A percentile compares a stretch with the other conserved stretches of the same genome.
Conservation (phyloP, 2,888 invertebrate genomes). For the Dynastes hyllus region DNA sequence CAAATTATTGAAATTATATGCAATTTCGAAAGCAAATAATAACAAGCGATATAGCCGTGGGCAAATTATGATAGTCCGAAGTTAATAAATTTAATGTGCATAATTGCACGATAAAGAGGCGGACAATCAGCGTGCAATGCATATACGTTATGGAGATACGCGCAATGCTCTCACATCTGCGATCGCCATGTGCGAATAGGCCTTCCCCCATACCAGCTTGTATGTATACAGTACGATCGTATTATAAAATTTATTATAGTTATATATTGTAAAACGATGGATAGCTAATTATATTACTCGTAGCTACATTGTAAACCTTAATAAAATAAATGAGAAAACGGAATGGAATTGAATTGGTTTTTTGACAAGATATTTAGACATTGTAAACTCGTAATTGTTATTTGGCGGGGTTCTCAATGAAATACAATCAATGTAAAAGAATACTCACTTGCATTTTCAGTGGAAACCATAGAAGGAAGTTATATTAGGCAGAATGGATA, state of each 20-base stretch:
- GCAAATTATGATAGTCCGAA: slow-evolving; percentile 47
- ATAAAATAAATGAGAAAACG: background rate
- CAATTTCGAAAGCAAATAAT: slow-evolving; percentile 47
- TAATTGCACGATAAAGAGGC: slow-evolving; percentile 53
- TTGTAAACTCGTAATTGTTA: too few relatives aligned
- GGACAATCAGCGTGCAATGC: slow-evolving; percentile 48
- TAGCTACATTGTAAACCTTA: background rate
- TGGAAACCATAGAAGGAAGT: too few relatives aligned
- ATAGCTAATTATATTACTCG: slow-evolving; percentile 6
- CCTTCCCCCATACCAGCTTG: slow-evolving; percentile 32
- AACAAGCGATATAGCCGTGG: slow-evolving; percentile 33
- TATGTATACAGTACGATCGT: slow-evolving; percentile 31
- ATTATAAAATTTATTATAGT: slow-evolving; percentile 32
- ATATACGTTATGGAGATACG: slow-evolving; percentile 35
- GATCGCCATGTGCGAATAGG: slow-evolving; percentile 49
- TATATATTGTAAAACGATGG: slow-evolving; percentile 4
- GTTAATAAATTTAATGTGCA: slow-evolving; percentile 52
- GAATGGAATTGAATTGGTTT: too few relatives aligned
- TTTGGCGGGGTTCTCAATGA: too few relatives aligned
- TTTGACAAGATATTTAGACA: too few relatives aligned
- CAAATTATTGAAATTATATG: slow-evolving; percentile 48
- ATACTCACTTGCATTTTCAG: too few relatives aligned
- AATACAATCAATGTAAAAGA: too few relatives aligned
- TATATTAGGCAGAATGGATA: too few relatives aligned
- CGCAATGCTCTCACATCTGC: slow-evolving; percentile 49